Evolutionary conservation across 2,113 vertebrate genomes (phyloP).

Genomic region (Egretta garzetta): DNA sequence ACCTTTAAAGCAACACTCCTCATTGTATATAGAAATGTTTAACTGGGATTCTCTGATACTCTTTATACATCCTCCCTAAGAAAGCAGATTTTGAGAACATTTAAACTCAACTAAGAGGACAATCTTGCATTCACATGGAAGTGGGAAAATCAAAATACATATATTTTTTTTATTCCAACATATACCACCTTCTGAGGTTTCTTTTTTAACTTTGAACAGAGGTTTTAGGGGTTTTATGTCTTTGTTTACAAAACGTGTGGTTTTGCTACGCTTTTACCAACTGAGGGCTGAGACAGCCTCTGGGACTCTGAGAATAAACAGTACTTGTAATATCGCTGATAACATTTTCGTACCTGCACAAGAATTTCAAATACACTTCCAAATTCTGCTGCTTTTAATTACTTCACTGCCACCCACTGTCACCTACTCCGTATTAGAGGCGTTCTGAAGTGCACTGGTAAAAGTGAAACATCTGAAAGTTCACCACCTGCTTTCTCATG

Average conservation of each 20-base stretch:
- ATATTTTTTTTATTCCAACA: neutral
- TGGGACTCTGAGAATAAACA: neutral
- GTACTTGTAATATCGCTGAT: neutral
- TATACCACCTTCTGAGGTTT: neutral
- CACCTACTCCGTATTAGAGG: neutral
- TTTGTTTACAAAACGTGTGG: neutral
- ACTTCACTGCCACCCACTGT: constrained; percentile 24
- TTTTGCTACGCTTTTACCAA: neutral
- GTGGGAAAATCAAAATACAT: neutral
- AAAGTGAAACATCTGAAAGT: neutral
- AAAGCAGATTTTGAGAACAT: neutral
- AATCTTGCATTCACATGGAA: neutral
- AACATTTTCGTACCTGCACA: constrained; percentile 10
- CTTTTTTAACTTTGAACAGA: neutral
- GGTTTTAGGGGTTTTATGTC: neutral
- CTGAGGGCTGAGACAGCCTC: neutral
- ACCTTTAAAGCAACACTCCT: neutral
- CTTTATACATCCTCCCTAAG: neutral
- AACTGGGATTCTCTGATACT: neutral
- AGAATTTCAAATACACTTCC: constrained; percentile 18
- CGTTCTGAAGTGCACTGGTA: neutral
- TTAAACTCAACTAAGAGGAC: neutral
- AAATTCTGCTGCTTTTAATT: constrained; percentile 42
- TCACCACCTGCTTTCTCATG: neutral
- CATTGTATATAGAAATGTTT: neutral